A percentile compares a stretch with the other conserved stretches of the same genome.
Evolutionary conservation across 2,113 vertebrate species (phyloP).

Genomic region (Hyla sarda): DNA sequence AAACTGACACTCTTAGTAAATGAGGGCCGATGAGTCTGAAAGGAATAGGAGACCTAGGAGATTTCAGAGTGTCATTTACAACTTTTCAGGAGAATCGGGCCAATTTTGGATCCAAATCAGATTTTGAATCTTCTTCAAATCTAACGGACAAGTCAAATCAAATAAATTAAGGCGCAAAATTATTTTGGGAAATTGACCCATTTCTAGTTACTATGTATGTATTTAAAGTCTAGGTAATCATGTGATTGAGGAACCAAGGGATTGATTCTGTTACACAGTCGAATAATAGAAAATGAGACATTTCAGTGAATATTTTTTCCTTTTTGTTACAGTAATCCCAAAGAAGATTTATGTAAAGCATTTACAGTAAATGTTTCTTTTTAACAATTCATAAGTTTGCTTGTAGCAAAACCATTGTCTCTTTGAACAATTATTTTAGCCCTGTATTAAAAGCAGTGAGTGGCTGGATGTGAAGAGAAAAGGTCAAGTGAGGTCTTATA

Average conservation of each 20-base stretch:
- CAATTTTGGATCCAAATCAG: too few species aligned
- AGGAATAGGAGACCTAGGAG: too few species aligned
- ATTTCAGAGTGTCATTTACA: too few species aligned
- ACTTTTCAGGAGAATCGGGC: too few species aligned
- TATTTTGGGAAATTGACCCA: too few species aligned
- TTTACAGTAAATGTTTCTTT: slow-evolving; percentile 19
- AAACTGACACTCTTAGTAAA: too few species aligned
- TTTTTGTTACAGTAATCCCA: not conserved
- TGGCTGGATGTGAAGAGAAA: slow-evolving; percentile 8
- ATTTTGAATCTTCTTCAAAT: too few species aligned
- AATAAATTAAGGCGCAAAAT: too few species aligned
- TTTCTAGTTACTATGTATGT: not conserved
- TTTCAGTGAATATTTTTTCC: not conserved
- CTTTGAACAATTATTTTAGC: slow-evolving; percentile 35
- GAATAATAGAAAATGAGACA: not conserved
- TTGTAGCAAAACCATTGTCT: not conserved
- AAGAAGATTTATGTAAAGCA: slow-evolving; percentile 21
- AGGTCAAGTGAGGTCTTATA: slow-evolving; percentile 50
- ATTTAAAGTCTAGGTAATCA: not conserved
- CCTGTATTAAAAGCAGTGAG: slow-evolving; percentile 35
- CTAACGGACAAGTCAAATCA: too few species aligned
- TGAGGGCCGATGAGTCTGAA: too few species aligned
- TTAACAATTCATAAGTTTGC: slow-evolving; percentile 27
- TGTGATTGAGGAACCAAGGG: not conserved
- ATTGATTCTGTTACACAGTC: not conserved